Base-by-base conservation (phyloP, 2,113 vertebrate species). In the Tiliqua scincoides region DNA sequence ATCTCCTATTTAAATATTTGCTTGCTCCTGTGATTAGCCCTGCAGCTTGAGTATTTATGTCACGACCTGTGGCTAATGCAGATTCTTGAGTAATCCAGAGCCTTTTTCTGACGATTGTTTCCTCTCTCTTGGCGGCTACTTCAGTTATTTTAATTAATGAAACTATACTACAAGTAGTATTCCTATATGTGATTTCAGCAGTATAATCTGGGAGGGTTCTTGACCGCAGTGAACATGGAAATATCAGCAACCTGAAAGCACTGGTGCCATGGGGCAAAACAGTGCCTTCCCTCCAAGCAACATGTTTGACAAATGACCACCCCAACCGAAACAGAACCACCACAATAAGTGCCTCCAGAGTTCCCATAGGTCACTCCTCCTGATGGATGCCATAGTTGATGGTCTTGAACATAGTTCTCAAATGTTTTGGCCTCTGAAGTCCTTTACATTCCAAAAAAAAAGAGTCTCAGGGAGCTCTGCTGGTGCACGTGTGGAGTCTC, bases 1-100 rank as follows among this genome's bases (percentile, higher is more conserved):
- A 82, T 15, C 43, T 81, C 84, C 6, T 93, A 43, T 91, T 90
- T 81, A 92, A 94, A 88, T 93, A 89, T 90, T 93, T 92, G 83
- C 90, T 92, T 90, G 83, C 80, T 85, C 43, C 25, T 68, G 82
- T 43, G 73, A 82, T 92, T 91, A 90, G 77, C 90, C 72, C 75
- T 89, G 54, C 84, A 86, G 59, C 68, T 82, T 86, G 25, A 85
- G 37, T 82, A 82, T 79, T 86, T 88, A 85, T 71, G 61, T 76
- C 80, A 85, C 84, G 76, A 71, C 37, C 72, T 0, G 0, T 90
- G 89, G 57, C 75, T 88, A 90, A 91, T 81, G 67, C 23, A 87
- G 48, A 85, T 91, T 91, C 94, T 89, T 79, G 87, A 8, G 48
- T 48, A 67, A 68, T 23, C 63, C 90, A 67, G 15, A 88, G 59